These are phyloP conservation scores for Elysia crispata DNA, from an alignment of 2,888 invertebrate genomes.

Conservation along the genomic window DNA sequence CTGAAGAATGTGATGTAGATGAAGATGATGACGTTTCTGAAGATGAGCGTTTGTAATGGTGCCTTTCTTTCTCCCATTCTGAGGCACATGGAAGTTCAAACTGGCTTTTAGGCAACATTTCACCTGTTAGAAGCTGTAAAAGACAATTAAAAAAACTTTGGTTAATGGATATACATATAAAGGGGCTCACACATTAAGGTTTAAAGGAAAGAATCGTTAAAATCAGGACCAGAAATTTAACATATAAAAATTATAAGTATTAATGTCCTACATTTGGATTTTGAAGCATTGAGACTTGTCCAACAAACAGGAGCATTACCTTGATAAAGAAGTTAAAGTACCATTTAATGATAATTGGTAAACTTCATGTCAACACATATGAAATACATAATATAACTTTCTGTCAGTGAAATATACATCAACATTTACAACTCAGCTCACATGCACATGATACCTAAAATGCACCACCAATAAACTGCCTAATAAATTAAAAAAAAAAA, in stretches of 20 bases:
- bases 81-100: slow-evolving; percentile 48
- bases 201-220: no score
- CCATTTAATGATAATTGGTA: not conserved
- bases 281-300: no score
- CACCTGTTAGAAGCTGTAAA: slow-evolving; percentile 39
- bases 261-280: no score
- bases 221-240: no score
- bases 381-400: not conserved
- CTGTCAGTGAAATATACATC: not conserved
- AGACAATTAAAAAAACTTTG: no score
- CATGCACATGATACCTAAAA: no score
- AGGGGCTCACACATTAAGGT: no score
- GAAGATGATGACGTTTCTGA: slow-evolving; percentile 17
- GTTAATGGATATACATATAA: no score
- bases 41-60: not conserved
- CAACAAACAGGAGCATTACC: no score
- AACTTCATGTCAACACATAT: not conserved
- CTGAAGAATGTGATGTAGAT: not conserved
- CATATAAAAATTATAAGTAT: no score
- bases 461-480: no score
- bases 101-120: not conserved
- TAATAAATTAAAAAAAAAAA: not conserved
- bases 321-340: not conserved
- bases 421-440: no score
- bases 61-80: not conserved